Percentiles rank a stretch among this genome's conserved stretches.
Conservation (phyloP, 64 coral and sea anemone species). For the Anthopleura sola region DNA sequence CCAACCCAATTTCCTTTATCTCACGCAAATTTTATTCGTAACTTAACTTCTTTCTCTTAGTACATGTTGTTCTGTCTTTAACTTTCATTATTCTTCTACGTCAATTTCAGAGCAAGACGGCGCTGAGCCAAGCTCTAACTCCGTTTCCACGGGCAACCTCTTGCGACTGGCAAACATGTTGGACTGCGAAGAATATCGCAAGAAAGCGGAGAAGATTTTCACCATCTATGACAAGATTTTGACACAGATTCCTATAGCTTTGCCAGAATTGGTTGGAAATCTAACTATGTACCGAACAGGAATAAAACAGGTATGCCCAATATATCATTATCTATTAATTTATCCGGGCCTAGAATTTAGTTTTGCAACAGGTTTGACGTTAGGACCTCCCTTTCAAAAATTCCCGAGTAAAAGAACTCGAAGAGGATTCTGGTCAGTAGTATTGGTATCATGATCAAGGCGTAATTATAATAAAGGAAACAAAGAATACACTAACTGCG, state of each 20-base stretch:
- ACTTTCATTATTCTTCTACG: neutral
- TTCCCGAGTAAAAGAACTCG: too few species aligned
- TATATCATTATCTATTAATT: too few species aligned
- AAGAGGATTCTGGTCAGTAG: too few species aligned
- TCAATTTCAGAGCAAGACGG: slow-evolving; percentile 90
- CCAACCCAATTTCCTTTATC: neutral
- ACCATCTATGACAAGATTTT: slow-evolving; percentile 78
- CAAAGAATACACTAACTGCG: too few species aligned
- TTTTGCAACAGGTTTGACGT: too few species aligned
- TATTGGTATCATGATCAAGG: too few species aligned
- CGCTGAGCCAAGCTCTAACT: slow-evolving; percentile 92
- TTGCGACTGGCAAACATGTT: slow-evolving; percentile 59
- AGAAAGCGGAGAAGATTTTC: slow-evolving; percentile 74
- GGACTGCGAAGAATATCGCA: slow-evolving; percentile 60
- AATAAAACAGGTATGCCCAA: slow-evolving; percentile 77
- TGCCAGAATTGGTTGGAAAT: slow-evolving; percentile 84
- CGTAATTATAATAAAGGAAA: too few species aligned
- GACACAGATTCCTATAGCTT: slow-evolving; percentile 75
- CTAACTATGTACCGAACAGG: slow-evolving; percentile 61
- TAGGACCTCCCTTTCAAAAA: too few species aligned
- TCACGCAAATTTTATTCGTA: too few species aligned
- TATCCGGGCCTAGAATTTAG: too few species aligned
- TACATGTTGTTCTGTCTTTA: neutral
- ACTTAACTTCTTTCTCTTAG: too few species aligned
- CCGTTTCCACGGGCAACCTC: slow-evolving; percentile 69